Percentiles rank a stretch among this genome's conserved stretches.
phyloP scores from a whole-genome alignment of 2,113 vertebrate species.

The Triplophysa siluroides region DNA sequence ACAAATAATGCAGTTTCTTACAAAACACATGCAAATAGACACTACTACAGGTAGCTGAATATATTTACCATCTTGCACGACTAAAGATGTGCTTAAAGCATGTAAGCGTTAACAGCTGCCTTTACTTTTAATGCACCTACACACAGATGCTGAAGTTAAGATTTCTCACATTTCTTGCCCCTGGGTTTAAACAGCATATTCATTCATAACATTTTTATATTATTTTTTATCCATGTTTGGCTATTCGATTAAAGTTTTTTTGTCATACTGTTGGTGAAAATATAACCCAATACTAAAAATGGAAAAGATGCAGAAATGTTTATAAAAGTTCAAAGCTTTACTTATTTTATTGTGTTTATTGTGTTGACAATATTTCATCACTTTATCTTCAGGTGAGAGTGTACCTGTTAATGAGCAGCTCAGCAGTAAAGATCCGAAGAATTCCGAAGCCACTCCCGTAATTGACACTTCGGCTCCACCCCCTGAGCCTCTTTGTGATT shows the following conservation, averaged over 20 bases:
- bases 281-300: too few species aligned
- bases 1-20: background rate
- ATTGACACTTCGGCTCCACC: conserved; percentile 78
- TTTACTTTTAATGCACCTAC: background rate
- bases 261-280: too few species aligned
- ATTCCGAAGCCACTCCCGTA: conserved; percentile 75
- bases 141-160: background rate
- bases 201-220: background rate
- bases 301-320: too few species aligned
- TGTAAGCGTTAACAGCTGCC: background rate
- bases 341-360: background rate
- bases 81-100: background rate
- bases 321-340: background rate
- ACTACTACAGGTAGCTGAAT: too few species aligned
- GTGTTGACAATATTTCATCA: background rate
- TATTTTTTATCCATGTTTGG: too few species aligned
- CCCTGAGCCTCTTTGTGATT: conserved; percentile 72
- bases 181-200: conserved; percentile 4
- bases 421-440: conserved; percentile 86
- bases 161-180: background rate
- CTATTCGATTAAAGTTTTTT: too few species aligned
- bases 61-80: too few species aligned
- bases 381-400: conserved; percentile 79
- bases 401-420: conserved; percentile 92
- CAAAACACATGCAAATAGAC: too few species aligned